These are phyloP conservation scores for Odontophorus gujanensis DNA, from an alignment of 2,113 vertebrate genomes.

Conservation along the genomic window DNA sequence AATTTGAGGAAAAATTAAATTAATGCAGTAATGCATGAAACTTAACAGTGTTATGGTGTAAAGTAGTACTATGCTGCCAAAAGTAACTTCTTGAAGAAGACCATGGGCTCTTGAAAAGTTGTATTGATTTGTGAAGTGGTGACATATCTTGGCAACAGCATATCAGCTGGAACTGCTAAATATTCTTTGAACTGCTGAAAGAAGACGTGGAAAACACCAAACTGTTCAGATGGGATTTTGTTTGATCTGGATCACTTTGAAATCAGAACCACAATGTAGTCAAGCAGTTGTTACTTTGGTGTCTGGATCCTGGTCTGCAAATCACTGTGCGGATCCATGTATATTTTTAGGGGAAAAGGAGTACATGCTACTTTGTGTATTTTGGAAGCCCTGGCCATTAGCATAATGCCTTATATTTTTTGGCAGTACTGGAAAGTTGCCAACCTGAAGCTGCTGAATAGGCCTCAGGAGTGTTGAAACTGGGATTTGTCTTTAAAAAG, in stretches of 20 bases:
- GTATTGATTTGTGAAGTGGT: constrained; percentile 38
- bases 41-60: background rate
- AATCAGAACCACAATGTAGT: constrained; percentile 30
- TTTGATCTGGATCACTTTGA: constrained; percentile 29
- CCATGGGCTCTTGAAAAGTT: background rate
- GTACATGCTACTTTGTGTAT: background rate
- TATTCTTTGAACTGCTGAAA: constrained; percentile 17
- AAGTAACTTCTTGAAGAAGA: background rate
- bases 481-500: background rate
- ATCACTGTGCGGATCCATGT: constrained; percentile 36
- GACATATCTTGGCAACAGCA: constrained; percentile 14
- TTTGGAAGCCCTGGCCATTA: constrained; percentile 26
- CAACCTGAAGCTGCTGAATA: background rate
- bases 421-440: background rate
- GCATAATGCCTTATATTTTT: constrained; percentile 12
- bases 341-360: background rate
- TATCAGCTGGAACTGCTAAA: constrained; percentile 38
- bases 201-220: background rate
- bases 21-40: background rate
- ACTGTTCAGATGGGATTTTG: constrained; percentile 1
- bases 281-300: constrained; percentile 6
- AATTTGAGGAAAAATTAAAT: background rate
- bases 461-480: background rate
- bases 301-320: constrained; percentile 39
- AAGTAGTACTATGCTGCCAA: background rate